Evolutionary conservation across 1,140 invertebrate genomes (phyloP).

Genomic region (Steinernema feltiae): DNA sequence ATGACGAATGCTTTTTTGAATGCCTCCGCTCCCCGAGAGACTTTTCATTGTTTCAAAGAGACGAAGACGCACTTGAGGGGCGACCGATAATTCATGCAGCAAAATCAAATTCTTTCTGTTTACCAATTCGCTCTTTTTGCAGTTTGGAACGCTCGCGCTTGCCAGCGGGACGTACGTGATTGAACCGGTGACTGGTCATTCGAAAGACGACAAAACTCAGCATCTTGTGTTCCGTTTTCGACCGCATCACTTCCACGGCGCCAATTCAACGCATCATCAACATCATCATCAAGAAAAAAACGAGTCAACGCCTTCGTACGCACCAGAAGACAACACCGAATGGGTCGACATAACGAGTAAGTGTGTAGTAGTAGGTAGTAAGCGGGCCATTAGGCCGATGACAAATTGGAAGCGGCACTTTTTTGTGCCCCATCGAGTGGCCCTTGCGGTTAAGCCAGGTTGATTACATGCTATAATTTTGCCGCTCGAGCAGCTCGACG

Average conservation of each 20-base stretch:
- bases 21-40: background rate
- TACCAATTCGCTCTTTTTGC: constrained; percentile 6
- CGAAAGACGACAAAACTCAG: background rate
- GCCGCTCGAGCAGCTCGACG: no score
- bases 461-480: background rate
- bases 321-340: constrained; percentile 12
- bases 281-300: background rate
- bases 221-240: background rate
- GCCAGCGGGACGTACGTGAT: constrained; percentile 50
- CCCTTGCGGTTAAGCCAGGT: background rate
- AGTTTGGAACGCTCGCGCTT: constrained; percentile 52
- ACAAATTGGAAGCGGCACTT: background rate
- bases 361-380: no score
- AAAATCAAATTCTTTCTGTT: constrained; percentile 14
- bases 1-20: constrained; percentile 17
- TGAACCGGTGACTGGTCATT: constrained; percentile 42
- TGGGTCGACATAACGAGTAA: constrained; percentile 20
- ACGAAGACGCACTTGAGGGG: background rate
- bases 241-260: constrained; percentile 7
- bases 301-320: constrained; percentile 21
- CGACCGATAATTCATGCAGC: constrained; percentile 16
- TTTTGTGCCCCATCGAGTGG: background rate
- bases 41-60: constrained; percentile 29
- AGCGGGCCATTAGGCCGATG: no score
- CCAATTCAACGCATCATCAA: constrained; percentile 14